phyloP scores from a whole-genome alignment of 30 jellyfish, hydroid and myxozoan genomes.

The Cassiopea andromeda region DNA sequence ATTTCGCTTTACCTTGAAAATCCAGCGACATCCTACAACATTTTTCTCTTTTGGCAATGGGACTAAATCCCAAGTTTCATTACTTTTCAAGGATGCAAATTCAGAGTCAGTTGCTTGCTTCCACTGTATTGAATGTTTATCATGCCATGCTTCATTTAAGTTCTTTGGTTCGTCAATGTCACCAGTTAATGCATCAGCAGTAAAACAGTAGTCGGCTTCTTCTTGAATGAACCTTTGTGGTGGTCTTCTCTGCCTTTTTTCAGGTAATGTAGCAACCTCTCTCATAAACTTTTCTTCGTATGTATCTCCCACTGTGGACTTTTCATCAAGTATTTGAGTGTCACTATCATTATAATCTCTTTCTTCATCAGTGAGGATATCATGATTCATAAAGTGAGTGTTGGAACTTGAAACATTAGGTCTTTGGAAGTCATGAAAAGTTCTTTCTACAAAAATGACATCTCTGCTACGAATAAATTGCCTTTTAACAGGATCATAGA shows the following conservation, averaged over 20 bases:
- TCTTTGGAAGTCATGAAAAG: background rate
- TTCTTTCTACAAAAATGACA: constrained; percentile 6
- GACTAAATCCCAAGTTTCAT: background rate
- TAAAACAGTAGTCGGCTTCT: constrained; percentile 30
- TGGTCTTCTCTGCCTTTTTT: constrained; percentile 23
- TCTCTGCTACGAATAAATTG: constrained; percentile 25
- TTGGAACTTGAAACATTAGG: constrained; percentile 1
- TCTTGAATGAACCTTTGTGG: constrained; percentile 34
- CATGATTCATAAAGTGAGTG: constrained; percentile 6
- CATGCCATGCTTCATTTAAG: background rate
- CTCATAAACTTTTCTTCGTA: constrained; percentile 14
- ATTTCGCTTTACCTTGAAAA: constrained; percentile 28
- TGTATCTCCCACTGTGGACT: constrained; percentile 25
- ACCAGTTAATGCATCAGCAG: background rate
- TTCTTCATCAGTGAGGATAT: constrained; percentile 22
- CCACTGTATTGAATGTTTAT: background rate
- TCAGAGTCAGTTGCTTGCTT: background rate
- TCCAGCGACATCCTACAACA: constrained; percentile 45
- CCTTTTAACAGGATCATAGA: constrained; percentile 15
- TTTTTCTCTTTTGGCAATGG: constrained; percentile 7
- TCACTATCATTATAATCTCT: background rate
- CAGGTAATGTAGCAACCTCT: constrained; percentile 8
- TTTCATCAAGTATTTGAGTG: background rate
- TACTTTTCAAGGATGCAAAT: background rate
- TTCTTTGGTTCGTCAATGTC: background rate